A percentile compares a stretch with the other conserved stretches of the same genome.
phyloP scores from a whole-genome alignment of 1,140 invertebrate species.

The Ptiloglossa arizonensis region DNA sequence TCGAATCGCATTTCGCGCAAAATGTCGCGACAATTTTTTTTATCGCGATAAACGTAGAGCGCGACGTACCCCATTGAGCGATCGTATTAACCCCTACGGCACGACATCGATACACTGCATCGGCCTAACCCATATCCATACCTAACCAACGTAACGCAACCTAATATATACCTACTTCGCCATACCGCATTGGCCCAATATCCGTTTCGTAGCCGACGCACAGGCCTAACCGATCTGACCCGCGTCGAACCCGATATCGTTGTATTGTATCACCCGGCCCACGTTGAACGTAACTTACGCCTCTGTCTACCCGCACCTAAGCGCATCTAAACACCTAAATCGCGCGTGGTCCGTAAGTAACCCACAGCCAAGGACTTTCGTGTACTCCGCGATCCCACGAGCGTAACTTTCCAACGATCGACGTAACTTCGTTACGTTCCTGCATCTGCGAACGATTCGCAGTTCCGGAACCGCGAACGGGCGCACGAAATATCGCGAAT shows the following conservation, averaged over 20 bases:
- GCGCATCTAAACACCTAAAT: no score
- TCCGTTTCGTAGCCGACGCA: no score
- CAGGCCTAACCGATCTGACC: no score
- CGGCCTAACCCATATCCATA: not conserved
- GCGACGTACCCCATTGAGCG: not conserved
- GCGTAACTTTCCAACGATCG: not conserved
- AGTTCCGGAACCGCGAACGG: not conserved
- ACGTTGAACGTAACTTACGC: no score
- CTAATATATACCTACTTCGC: not conserved
- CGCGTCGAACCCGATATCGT: no score
- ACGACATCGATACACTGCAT: not conserved
- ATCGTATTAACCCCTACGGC: slow-evolving; percentile 3
- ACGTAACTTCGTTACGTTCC: not conserved
- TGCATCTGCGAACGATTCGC: not conserved
- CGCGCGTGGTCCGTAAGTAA: no score
- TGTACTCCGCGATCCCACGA: not conserved
- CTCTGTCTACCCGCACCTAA: no score
- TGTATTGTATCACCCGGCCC: no score
- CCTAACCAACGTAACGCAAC: not conserved
- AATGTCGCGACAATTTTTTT: no score
- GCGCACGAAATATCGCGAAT: not conserved
- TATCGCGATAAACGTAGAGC: not conserved
- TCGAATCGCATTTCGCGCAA: no score
- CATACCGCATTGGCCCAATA: no score
- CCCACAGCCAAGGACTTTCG: no score